Percentiles rank a stretch among this genome's conserved stretches.
Evolutionary conservation across 2,888 invertebrate species (phyloP).

Genomic region (Andricus curvator): DNA sequence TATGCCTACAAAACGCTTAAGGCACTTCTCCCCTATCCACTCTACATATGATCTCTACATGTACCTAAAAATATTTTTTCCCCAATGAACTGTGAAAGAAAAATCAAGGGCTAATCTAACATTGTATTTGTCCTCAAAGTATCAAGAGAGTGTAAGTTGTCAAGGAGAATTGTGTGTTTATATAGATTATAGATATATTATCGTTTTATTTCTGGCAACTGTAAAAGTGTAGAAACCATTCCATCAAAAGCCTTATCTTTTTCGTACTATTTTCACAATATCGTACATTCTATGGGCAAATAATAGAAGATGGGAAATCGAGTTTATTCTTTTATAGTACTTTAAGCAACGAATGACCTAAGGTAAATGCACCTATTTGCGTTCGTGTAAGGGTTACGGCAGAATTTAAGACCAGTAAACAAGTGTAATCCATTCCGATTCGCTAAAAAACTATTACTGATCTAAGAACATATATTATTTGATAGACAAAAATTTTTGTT

Average conservation of each 20-base stretch:
- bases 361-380: no score
- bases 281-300: not conserved
- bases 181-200: not conserved
- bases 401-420: no score
- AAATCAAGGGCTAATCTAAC: not conserved
- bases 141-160: not conserved
- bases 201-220: not conserved
- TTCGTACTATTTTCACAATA: constrained; percentile 30
- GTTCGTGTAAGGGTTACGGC: no score
- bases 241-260: constrained; percentile 5
- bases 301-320: constrained; percentile 29
- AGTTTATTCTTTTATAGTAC: constrained; percentile 31
- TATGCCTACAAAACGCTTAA: not conserved
- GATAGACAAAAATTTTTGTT: no score
- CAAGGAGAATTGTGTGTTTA: not conserved
- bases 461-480: no score
- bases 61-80: not conserved
- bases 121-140: not conserved
- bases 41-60: not conserved
- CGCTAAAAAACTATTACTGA: no score
- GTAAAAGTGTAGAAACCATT: not conserved
- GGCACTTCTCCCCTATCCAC: not conserved
- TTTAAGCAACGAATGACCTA: constrained; percentile 12
- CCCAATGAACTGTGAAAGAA: not conserved
- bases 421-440: no score